Evolutionary conservation across 2,113 vertebrate genomes (phyloP), one percentile per base, ranked within the genome.

Genomic region (Atlantisia rogersi): DNA sequence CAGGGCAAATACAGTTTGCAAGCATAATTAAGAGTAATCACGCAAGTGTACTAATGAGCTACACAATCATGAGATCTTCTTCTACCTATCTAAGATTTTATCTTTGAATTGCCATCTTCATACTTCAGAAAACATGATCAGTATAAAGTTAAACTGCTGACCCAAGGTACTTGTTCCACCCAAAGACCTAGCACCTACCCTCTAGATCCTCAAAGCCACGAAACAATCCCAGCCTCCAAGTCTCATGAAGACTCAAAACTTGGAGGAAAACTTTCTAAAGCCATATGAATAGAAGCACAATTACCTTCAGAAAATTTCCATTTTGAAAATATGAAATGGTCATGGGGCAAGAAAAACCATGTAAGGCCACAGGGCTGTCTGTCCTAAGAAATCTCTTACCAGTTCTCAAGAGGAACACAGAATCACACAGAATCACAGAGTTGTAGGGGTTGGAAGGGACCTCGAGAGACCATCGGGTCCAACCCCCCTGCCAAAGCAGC

Each of bases 361-460:
- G 0, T 11, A 37, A 67, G 25, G 31, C 39, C 58, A 60, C 0
- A 0, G 37, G 71, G 31, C 28, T 81, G n/a, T 16, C 58, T 28
- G 9, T 44, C 21, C 39, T 24, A 40, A 37, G 77, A 56, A 70
- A 46, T 24, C 28, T 4, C 31, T 31, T 68, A 35, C 48, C 62
- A n/a, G 4, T 42, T 67, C 44, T 75, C 48, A 29, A 59, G 15
- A 63, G 55, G 68, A 94, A 67, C 35, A 35, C 35, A 35, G 35
- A 35, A 35, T 35, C 35, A 35, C 35, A 35, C 35, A 35, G 35
- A 35, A 35, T 35, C 35, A 35, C 35, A 35, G 35, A 35, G 35
- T 35, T 35, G 35, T 35, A 35, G 35, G 35, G 35, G 35, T 35
- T 35, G 35, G 35, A 35, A 35, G 35, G 35, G 35, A 35, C 35